Evolutionary conservation across 2,888 invertebrate genomes (phyloP), one percentile per base, ranked within the genome.

Genomic region (Neuroscelio doddi): DNA sequence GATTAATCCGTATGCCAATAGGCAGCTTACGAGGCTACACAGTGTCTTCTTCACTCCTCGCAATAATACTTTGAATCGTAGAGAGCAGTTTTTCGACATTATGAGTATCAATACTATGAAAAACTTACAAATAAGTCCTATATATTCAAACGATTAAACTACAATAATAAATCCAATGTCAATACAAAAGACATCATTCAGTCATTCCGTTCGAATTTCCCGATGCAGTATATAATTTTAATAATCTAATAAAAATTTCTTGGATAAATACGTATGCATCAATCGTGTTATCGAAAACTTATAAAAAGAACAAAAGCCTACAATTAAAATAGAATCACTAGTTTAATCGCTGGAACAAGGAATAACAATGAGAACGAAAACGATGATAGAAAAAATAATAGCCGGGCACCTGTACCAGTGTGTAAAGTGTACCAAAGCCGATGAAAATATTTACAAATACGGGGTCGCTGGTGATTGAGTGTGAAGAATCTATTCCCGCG

Each of bases 41-140:
- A 5, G 2, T 21, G 5, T 5, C 21, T 21, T 21, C 21, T 21
- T 21, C 5, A 21, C 21, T 39, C 17, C 24, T 39, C 24, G 42
- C 29, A 30, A 59, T 65, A 68, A 68, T 68, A 68, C 68, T 69
- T 69, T 30, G 32, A 61, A 56, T 46, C 58, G 38, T 68, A 70
- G 70, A 70, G 68, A 70, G 68, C 68, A 64, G 29, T 44, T 61
- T 38, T 64, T 61, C 56, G 39, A 45, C 56, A 45, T 14, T 42
- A 41, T 49, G 52, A 61, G 53, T 57, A 57, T 59, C 53, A 45
- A 64, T 52, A 58, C 52, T 55, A 58, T 51, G 50, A 61, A 51
- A 38, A 29, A 29, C 42, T 56, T 52, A 53, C 49, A 26, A 53
- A 46, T 50, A 29, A 47, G 42, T 14, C 16, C 26, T 14, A 15